A percentile compares a stretch with the other conserved stretches of the same genome.
phyloP scores from a whole-genome alignment of 2,113 vertebrate genomes.

The Tenrec ecaudatus region DNA sequence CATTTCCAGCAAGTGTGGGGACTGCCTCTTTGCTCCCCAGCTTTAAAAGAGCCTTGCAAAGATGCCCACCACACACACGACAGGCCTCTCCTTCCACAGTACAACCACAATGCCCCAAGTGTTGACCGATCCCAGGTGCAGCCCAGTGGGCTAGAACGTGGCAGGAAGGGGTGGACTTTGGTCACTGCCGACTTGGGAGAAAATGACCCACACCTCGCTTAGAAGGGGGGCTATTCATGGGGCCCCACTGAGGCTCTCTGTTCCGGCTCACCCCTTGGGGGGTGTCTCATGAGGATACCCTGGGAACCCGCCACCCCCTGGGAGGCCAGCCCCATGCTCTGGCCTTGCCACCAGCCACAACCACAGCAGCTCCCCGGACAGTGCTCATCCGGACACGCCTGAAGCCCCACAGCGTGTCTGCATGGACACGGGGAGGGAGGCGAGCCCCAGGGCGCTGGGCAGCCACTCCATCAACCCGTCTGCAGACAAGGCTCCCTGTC shows the following conservation, averaged over 20 bases:
- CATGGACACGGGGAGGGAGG: background rate
- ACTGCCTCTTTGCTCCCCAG: background rate
- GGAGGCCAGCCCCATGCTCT: background rate
- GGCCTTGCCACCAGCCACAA: background rate
- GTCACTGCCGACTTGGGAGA: slow-evolving; percentile 31
- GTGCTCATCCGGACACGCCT: background rate
- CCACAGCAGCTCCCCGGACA: background rate
- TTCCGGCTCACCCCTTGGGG: background rate
- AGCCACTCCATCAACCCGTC: slow-evolving; percentile 47
- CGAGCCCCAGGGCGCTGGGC: background rate
- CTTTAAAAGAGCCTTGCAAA: slow-evolving; percentile 22
- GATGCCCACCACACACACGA: background rate
- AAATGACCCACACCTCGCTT: slow-evolving; percentile 15
- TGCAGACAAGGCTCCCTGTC: slow-evolving; percentile 36
- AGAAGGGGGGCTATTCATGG: slow-evolving; percentile 17
- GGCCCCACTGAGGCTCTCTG: background rate
- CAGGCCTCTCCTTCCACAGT: background rate
- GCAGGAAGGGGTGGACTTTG: background rate
- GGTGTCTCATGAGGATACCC: background rate
- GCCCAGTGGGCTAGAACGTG: slow-evolving; percentile 1
- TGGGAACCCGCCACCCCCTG: slow-evolving; percentile 17
- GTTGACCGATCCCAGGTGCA: slow-evolving; percentile 41
- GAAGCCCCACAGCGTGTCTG: background rate
- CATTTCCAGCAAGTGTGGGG: background rate
- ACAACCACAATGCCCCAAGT: background rate